Conservation (phyloP, 2,113 vertebrate genomes). For the Tursiops truncatus region DNA sequence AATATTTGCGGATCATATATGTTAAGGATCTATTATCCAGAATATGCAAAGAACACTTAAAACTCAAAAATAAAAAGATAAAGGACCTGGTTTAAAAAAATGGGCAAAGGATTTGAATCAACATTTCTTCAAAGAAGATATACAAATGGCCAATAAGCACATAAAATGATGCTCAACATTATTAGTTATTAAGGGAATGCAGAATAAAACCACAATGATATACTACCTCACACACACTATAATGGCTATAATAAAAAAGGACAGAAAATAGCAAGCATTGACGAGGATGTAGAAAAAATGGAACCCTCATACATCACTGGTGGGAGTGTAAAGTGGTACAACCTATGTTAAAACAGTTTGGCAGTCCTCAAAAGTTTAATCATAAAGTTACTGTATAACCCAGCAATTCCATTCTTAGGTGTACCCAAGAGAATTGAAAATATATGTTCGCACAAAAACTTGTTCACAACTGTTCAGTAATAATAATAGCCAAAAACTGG, state of each 20-base stretch:
- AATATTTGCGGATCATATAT: neutral
- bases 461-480: neutral
- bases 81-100: neutral
- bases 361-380: slow-evolving; percentile 9
- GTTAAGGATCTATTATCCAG: neutral
- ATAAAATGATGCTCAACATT: neutral
- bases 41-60: neutral
- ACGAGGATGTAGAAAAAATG: neutral
- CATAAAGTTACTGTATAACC: neutral
- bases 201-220: neutral
- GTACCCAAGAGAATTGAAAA: neutral
- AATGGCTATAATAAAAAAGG: neutral
- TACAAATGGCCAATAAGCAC: neutral
- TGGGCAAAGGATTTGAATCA: neutral
- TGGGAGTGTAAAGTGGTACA: neutral
- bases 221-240: neutral
- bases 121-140: neutral
- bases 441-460: neutral
- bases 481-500: neutral
- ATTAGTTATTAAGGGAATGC: neutral
- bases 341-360: neutral
- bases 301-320: neutral
- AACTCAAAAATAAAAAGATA: neutral
- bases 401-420: slow-evolving; percentile 1
- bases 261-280: neutral